A percentile compares a stretch with the other conserved stretches of the same genome.
Conservation (phyloP, 2,113 vertebrate genomes). For the Chiloscyllium plagiosum region DNA sequence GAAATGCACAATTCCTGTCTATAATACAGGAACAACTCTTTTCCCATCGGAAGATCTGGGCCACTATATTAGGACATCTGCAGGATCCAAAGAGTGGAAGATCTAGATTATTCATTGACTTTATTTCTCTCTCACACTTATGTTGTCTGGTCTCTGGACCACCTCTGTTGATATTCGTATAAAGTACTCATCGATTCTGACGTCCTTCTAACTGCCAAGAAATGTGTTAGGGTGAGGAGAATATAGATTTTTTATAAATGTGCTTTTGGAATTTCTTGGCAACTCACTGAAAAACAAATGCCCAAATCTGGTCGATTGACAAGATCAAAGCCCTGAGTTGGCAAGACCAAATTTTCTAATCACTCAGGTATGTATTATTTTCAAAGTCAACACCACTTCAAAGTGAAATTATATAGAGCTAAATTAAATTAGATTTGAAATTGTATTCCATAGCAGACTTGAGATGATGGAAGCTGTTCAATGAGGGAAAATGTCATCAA, state of each 20-base stretch:
- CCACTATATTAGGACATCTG: no score
- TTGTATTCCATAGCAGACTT: no score
- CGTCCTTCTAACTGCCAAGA: background rate
- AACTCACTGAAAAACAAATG: background rate
- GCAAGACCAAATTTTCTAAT: background rate
- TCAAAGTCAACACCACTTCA: background rate
- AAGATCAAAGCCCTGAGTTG: background rate
- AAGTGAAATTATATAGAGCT: background rate
- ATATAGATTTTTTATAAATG: background rate
- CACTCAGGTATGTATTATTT: background rate
- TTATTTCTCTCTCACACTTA: background rate
- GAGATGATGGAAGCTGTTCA: background rate
- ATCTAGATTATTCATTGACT: no score
- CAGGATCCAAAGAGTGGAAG: no score
- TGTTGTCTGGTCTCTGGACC: background rate
- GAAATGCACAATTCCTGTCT: no score
- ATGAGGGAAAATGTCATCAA: background rate
- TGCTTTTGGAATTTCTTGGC: background rate
- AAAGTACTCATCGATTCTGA: background rate
- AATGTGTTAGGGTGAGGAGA: background rate
- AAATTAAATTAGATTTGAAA: no score
- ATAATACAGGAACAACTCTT: no score
- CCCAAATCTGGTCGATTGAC: background rate
- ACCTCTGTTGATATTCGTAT: background rate
- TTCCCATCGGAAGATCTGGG: no score